phyloP scores from a whole-genome alignment of 2,888 invertebrate genomes.

The Chrysodeixis includens region DNA sequence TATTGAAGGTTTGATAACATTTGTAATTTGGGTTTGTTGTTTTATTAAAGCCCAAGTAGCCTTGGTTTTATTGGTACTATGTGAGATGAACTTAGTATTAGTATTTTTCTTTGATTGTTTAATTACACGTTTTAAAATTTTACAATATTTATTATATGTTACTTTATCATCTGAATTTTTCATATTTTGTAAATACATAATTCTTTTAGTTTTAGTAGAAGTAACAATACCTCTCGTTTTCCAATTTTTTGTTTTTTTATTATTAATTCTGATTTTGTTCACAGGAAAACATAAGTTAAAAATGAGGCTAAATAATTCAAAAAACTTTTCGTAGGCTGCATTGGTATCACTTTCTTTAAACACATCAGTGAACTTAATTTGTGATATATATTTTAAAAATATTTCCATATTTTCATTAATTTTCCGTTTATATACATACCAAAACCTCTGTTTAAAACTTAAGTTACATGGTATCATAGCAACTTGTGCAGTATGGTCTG shows the following conservation, averaged over 20 bases:
- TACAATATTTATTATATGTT: background rate
- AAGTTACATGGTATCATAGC: constrained; percentile 9
- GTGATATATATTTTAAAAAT: constrained; percentile 11
- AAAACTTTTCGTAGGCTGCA: constrained; percentile 1
- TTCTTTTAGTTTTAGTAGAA: background rate
- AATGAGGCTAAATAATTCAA: background rate
- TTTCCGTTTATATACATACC: background rate
- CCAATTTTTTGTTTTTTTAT: constrained; percentile 1
- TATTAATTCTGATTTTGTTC: background rate
- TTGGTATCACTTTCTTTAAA: background rate
- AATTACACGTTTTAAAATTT: constrained; percentile 3
- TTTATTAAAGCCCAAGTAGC: constrained; percentile 12
- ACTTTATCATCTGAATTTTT: background rate
- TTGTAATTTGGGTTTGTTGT: too few relatives aligned
- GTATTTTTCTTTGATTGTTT: background rate
- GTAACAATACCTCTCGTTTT: constrained; percentile 11
- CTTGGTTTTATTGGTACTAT: constrained; percentile 1
- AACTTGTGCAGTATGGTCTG: constrained; percentile 12
- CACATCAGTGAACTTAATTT: too few relatives aligned
- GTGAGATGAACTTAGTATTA: constrained; percentile 3
- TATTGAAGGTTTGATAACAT: too few relatives aligned
- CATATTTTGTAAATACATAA: background rate
- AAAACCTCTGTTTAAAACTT: constrained; percentile 12
- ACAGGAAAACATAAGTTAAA: constrained; percentile 6
- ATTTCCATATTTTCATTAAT: constrained; percentile 4